Base-by-base conservation (phyloP, 1,140 invertebrate genomes). In the Monomorium pharaonis region DNA sequence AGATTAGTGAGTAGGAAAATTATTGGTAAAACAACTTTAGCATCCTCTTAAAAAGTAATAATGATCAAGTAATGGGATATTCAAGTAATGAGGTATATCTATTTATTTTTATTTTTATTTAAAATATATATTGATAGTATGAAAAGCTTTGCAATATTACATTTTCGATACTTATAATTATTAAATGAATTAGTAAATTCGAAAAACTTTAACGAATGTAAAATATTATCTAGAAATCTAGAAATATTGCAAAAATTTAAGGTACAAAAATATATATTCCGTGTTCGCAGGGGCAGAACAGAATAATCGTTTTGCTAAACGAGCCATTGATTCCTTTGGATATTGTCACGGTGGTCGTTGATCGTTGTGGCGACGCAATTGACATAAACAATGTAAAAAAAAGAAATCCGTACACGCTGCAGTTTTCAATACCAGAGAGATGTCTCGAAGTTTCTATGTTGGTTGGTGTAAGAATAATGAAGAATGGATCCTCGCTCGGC, bases 381-480 rank as follows among this genome's bases (percentile, higher is more conserved):
- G 97, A 98, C 86, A 96, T 98, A 84, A 96, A 95, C 47, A 96
- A 96, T 63, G 96, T 97, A 69, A 98, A 98, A 89, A 96, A 96
- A 88, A 96, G 97, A 87, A 98, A 98, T 93, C 97, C 97, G 0
- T 98, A 98, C 89, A 97, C 97, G 0, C 93, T 98, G 42, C 97
- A 98, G 90, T 97, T 98, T 91, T 96, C 97, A 75, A 97, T 98
- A 91, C 97, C 95, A 93, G 97, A 97, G 77, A 96, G 96, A 77
- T 97, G 97, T 91, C 96, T 98, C 67, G 97, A 98, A 93, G 97
- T 98, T 1, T 98, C 97, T 1, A 97, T 97, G 93, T 95, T 98
- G 84, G 96, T 98, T 1, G 97, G 97, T 89, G 96, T 98, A 3
- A 96, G 97, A 54, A 97, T 98, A 47, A 96, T 96, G 87, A 97